Conservation (phyloP, 2,113 vertebrate genomes). For the Phylloscopus trochiloides region DNA sequence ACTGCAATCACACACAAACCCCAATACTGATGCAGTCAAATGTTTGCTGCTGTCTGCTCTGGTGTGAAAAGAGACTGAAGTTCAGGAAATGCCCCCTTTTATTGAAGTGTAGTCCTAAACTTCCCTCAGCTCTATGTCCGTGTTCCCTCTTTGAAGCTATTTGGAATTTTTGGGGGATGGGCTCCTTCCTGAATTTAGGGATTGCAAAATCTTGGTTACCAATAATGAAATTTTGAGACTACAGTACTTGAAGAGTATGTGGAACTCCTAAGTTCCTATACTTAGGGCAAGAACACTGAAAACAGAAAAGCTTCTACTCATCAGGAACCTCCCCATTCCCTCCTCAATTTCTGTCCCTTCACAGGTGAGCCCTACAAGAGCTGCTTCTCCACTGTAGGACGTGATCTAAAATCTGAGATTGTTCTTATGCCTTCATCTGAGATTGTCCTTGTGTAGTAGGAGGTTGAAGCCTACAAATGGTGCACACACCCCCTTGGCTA, state of each 20-base stretch:
- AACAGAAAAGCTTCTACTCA: not conserved
- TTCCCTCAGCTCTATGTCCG: rapidly evolving
- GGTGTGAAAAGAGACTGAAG: not conserved
- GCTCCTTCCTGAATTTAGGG: not conserved
- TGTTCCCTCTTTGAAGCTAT: not conserved
- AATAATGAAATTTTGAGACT: not conserved
- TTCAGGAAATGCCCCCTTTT: not conserved
- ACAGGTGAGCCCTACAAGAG: not conserved
- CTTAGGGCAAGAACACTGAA: not conserved
- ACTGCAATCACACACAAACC: not conserved
- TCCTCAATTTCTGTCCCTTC: not conserved
- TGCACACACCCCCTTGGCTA: not conserved
- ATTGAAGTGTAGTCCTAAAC: not conserved
- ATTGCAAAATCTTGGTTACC: not conserved
- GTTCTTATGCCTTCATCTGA: not conserved
- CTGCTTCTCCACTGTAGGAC: not conserved
- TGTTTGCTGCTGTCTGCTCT: not conserved
- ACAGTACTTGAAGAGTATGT: not conserved
- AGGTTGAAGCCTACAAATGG: not conserved
- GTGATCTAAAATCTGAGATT: not conserved
- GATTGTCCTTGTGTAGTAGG: not conserved
- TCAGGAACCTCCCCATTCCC: not conserved
- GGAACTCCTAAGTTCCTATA: not conserved
- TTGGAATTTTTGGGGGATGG: not conserved
- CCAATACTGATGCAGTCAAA: not conserved